Evolutionary conservation across 2,797 vertebrate genomes (phyloP).

Genomic region (Ibycter americanus): DNA sequence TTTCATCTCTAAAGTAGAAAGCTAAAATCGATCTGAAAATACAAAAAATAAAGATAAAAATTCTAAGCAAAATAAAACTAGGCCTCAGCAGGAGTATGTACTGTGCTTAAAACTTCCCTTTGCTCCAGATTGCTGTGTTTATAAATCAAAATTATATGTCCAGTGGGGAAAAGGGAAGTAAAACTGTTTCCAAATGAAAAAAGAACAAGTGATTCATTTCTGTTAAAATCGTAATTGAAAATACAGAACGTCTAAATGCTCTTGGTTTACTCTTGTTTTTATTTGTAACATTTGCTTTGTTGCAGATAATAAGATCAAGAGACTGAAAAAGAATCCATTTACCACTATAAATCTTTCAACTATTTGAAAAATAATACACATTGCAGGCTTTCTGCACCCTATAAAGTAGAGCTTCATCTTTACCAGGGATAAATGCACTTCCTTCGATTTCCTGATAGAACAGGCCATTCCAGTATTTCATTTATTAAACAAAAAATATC

Average conservation of each 20-base stretch:
- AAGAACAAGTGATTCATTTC: constrained; percentile 77
- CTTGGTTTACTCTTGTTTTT: constrained; percentile 40
- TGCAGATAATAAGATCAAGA: constrained; percentile 28
- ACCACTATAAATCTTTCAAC: constrained; percentile 47
- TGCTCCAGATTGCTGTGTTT: constrained; percentile 74
- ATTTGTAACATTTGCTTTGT: constrained; percentile 54
- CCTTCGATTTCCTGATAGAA: constrained; percentile 43
- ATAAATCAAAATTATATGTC: constrained; percentile 85
- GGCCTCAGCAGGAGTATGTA: constrained; percentile 46
- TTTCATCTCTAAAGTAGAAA: constrained; percentile 32
- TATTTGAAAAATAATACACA: constrained; percentile 57
- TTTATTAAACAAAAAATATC: constrained; percentile 56
- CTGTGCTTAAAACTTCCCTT: constrained; percentile 79
- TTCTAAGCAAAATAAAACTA: constrained; percentile 29
- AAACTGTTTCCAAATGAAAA: constrained; percentile 80
- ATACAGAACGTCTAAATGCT: constrained; percentile 69
- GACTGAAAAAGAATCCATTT: constrained; percentile 22
- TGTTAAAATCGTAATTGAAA: constrained; percentile 80
- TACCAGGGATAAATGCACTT: constrained; percentile 35
- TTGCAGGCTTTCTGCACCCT: constrained; percentile 22
- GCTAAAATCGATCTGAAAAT: constrained; percentile 43
- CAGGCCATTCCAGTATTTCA: not conserved
- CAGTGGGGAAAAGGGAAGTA: constrained; percentile 80
- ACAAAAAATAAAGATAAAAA: not conserved
- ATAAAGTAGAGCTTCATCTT: constrained; percentile 53